Evolutionary conservation across 1,140 invertebrate species (phyloP), one percentile per base, ranked within the genome.

Genomic region (Drosophila repleta): DNA sequence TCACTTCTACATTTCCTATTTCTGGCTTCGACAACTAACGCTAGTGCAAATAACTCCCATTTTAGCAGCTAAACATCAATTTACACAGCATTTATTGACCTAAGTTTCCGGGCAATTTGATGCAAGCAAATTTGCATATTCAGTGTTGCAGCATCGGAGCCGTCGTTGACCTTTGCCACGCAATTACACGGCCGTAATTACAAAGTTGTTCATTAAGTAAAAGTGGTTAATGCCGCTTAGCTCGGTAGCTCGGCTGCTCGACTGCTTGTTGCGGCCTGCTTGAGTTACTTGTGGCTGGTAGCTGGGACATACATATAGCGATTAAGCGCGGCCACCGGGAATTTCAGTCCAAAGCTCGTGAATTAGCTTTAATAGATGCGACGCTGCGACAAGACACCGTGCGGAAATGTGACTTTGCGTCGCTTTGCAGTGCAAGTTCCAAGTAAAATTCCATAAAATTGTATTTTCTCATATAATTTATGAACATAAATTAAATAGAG

Each of bases 401-500:
- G 21, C 17, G 45, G 24, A 15, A 21, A 15, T 26, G 24, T 15
- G 62, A 63, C 49, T 53, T 29, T 7, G 29, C 24, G 53, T 20
- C 56, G 63, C 32, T 76, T 55, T 66, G 56, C 74, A 73, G 62
- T 68, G 74, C 57, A 74, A 87, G 83, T 88, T 83, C 83, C 88
- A 79, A 88, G 83, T 87, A 68, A 88, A 79, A 76, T 88, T 76
- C 83, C 79, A 83, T 88, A 62, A 83, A 79, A 88, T 76, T 87
- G 79, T 75, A 88, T 87, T 88, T 88, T 88, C 79, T 65, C 76
- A 87, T 88, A 76, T 87, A 87, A 87, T 87, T 87, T 87, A 87
- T 87, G 83, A 79, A 68, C 83, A 87, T 87, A 87, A 87, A 87
- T 87, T 87, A 88, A 88, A 75, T 72, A 65, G 74, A 56, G 43